Evolutionary conservation across 2,888 invertebrate genomes (phyloP), one percentile per base, ranked within the genome.

Genomic region (Stenodera caucasica): DNA sequence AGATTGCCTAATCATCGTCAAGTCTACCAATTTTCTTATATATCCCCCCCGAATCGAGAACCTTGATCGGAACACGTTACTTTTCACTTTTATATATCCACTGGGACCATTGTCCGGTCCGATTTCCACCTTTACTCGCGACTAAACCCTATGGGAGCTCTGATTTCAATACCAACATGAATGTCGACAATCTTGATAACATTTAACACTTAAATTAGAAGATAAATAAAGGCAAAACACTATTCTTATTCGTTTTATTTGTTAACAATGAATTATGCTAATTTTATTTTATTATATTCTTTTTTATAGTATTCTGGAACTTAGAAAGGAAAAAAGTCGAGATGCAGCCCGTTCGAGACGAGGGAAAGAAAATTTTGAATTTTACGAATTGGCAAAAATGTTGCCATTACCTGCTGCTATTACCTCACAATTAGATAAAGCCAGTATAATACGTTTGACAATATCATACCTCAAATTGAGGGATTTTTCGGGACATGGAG

Each of bases 371-470:
- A 97, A 97, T 83, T 94, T 90, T 80, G 96, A 97, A 84, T 97
- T 96, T 83, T 95, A 96, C 82, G 95, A 96, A 84, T 84, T 97
- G 79, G 96, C 96, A 66, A 95, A 92, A 86, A 95, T 92, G 96
- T 85, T 92, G 81, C 96, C 93, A 29, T 86, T 91, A 69, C 94
- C 91, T 18, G 91, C 94, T 32, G 94, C 94, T 76, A 95, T 95
- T 78, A 95, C 95, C 78, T 92, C 93, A 77, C 94, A 94, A 83
- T 85, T 96, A 84, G 95, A 96, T 82, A 96, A 96, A 83, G 96
- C 96, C 66, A 95, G 96, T 79, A 96, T 96, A 81, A 96, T 96
- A 84, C 89, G 96, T 82, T 90, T 96, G 81, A 96, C 96, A 78
- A 96, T 96, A 82, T 94, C 94, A 82, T 96, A 94, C 86, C 89